These are phyloP conservation scores for Tauraco hartlaubi DNA, from an alignment of 2,797 vertebrate species.

Conservation along the genomic window DNA sequence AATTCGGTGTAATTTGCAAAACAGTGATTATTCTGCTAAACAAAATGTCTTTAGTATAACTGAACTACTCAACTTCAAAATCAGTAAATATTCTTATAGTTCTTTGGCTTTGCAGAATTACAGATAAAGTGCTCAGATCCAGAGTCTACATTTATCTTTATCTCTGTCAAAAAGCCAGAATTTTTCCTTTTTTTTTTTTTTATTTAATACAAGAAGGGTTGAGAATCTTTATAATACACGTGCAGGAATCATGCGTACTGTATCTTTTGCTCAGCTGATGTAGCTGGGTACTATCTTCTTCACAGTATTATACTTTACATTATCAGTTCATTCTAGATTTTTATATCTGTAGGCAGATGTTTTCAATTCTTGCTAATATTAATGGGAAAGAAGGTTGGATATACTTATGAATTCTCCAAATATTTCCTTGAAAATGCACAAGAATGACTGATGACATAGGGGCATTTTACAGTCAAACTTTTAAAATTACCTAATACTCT, in stretches of 20 bases:
- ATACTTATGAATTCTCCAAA: not conserved
- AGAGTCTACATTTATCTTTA: not conserved
- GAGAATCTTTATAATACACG: not conserved
- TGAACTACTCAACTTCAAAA: not conserved
- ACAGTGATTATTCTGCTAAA: not conserved
- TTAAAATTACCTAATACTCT: not conserved
- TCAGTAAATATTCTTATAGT: not conserved
- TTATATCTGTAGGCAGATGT: not conserved
- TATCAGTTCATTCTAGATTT: not conserved
- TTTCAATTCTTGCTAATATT: not conserved
- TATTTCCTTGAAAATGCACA: not conserved
- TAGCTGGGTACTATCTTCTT: not conserved
- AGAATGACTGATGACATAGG: not conserved
- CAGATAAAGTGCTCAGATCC: not conserved
- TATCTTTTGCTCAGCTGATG: not conserved
- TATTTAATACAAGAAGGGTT: not conserved
- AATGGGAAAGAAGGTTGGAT: not conserved
- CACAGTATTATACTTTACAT: not conserved
- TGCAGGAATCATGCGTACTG: accelerated
- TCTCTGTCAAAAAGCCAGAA: not conserved
- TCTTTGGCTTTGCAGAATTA: not conserved
- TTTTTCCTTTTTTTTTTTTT: too few relatives aligned
- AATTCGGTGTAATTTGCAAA: not conserved
- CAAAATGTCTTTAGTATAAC: not conserved
- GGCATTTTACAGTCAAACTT: not conserved